Percentiles rank a stretch among this genome's conserved stretches.
Evolutionary conservation across 2,797 vertebrate species (phyloP).

Genomic region (Anolis apletophallus): DNA sequence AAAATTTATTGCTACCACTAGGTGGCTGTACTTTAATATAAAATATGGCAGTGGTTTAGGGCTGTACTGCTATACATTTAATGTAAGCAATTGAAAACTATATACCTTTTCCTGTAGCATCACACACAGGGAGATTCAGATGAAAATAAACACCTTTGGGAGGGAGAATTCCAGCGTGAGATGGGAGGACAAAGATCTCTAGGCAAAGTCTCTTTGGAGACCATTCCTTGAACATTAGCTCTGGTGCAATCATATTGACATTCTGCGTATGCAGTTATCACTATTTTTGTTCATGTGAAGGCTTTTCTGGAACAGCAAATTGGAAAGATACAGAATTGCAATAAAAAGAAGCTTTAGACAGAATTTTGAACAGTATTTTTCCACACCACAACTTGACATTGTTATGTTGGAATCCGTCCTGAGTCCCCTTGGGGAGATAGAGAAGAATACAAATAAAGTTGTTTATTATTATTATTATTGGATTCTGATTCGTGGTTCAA

Average conservation of each 20-base stretch:
- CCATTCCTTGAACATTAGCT: not conserved
- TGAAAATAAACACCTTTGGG: not conserved
- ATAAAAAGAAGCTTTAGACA: not conserved
- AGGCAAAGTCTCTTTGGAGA: not conserved
- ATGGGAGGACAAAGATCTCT: not conserved
- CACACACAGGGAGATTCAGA: not conserved
- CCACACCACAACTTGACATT: too few relatives aligned
- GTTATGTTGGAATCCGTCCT: too few relatives aligned
- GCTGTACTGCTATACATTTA: not conserved
- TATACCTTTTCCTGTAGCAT: not conserved
- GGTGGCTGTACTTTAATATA: constrained; percentile 63
- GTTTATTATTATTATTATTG: too few relatives aligned
- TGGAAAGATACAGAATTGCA: too few relatives aligned
- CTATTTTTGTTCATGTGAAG: not conserved
- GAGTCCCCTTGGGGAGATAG: too few relatives aligned
- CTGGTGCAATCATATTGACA: not conserved
- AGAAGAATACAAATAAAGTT: too few relatives aligned
- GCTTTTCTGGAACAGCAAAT: not conserved
- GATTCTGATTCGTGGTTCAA: too few relatives aligned
- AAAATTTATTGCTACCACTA: constrained; percentile 48
- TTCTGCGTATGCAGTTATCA: not conserved
- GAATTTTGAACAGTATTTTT: too few relatives aligned
- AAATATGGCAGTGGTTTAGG: constrained; percentile 12
- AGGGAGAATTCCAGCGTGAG: not conserved
- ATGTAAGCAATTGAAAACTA: not conserved